Percentiles rank a stretch among this genome's conserved stretches.
These are phyloP conservation scores for Leptestheria dahalacensis DNA, from an alignment of 1,140 invertebrate genomes.

Conservation along the genomic window DNA sequence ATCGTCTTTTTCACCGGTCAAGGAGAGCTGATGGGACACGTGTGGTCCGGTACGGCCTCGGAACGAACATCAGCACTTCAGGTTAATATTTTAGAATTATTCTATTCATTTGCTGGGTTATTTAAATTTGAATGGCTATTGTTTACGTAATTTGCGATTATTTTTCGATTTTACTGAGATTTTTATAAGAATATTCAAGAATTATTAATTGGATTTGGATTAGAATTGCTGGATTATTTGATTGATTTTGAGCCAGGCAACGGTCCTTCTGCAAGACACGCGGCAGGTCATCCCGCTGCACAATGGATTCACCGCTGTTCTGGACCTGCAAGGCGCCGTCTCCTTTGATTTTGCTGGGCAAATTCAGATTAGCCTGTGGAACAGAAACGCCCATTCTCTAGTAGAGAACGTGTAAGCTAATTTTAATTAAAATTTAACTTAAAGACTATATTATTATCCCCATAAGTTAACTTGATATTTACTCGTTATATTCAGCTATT, in stretches of 20 bases:
- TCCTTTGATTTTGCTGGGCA: conserved; percentile 72
- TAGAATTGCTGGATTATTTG: no score
- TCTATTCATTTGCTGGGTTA: neutral
- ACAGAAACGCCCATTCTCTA: conserved; percentile 63
- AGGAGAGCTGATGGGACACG: conserved; percentile 71
- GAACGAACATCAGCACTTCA: conserved; percentile 68
- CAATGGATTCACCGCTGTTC: conserved; percentile 54
- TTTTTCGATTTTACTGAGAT: no score
- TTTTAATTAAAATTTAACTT: conserved; percentile 7
- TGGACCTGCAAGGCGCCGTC: conserved; percentile 49
- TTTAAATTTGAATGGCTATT: neutral
- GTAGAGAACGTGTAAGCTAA: conserved; percentile 51
- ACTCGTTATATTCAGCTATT: conserved; percentile 2
- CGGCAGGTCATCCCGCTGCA: conserved; percentile 47
- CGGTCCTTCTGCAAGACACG: conserved; percentile 58
- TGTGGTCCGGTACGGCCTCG: conserved; percentile 59
- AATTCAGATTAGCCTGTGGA: conserved; percentile 74
- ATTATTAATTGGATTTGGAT: no score
- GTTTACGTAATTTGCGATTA: no score
- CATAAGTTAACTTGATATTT: neutral
- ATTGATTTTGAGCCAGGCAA: no score
- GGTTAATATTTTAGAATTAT: conserved; percentile 27
- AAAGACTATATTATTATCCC: conserved; percentile 4
- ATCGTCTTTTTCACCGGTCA: conserved; percentile 73
- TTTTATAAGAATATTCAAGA: no score